Evolutionary conservation across 2,888 invertebrate species (phyloP), one percentile per base, ranked within the genome.

Genomic region (Anagyrus pseudococci): DNA sequence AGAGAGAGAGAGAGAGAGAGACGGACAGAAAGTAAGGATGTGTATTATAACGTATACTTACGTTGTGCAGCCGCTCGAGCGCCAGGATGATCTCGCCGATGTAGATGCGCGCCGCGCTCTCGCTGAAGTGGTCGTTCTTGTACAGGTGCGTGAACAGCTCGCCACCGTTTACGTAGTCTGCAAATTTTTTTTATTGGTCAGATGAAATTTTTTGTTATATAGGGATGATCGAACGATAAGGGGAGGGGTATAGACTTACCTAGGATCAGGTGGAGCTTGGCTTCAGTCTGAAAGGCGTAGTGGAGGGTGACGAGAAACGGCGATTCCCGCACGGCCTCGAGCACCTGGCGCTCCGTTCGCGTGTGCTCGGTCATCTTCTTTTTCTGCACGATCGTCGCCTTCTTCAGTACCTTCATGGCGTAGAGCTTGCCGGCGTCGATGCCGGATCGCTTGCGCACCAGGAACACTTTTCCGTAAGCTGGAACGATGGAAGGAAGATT

Each of bases 391-490:
- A 97, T 96, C 26, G 94, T 91, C 58, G 94, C 94, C 81, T 98
- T 98, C 83, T 96, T 96, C 78, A 98, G 84, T 70, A 98, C 96
- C 83, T 98, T 98, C 97, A 98, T 98, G 62, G 98, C 98, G 84
- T 98, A 98, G 66, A 98, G 85, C 71, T 93, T 91, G 52, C 92
- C 92, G 74, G 90, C 87, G 83, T 98, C 98, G 63, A 86, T 83
- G 49, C 92, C 97, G 62, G 90, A 90, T 73, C 90, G 85, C 83
- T 98, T 98, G 70, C 96, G 88, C 69, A 98, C 98, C 80, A 98
- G 87, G 85, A 96, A 98, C 77, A 98, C 93, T 87, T 97, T 89
- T 83, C 94, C 96, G 83, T 96, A 96, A 56, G 96, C 96, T 96
- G 86, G 37, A 86, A 86, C n/a, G n/a, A n/a, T n/a, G n/a, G n/a